phyloP scores from a whole-genome alignment of 1,140 invertebrate genomes.

The Whitmania pigra region DNA sequence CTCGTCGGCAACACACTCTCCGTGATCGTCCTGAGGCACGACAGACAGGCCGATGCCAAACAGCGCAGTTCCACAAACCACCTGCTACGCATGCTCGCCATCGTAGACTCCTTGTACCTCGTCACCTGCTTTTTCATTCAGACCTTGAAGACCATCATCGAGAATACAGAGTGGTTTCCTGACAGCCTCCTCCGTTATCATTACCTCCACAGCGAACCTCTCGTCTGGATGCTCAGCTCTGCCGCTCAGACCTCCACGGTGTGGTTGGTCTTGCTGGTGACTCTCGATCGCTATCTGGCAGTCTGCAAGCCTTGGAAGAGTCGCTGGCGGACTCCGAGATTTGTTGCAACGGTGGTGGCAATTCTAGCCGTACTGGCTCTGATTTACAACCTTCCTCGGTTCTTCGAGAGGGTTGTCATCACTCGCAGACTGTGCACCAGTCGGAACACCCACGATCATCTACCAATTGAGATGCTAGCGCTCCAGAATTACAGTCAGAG shows the following conservation, averaged over 20 bases:
- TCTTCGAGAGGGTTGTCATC: constrained; percentile 22
- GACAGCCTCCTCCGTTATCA: neutral
- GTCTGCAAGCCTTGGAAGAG: constrained; percentile 22
- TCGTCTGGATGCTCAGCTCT: constrained; percentile 20
- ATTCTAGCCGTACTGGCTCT: constrained; percentile 17
- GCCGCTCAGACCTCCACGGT: constrained; percentile 23
- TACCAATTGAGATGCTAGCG: no score
- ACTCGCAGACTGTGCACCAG: neutral
- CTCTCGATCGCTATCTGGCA: constrained; percentile 22
- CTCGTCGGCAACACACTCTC: constrained; percentile 24
- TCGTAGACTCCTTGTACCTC: constrained; percentile 23
- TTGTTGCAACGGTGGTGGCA: constrained; percentile 10
- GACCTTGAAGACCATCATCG: constrained; percentile 16
- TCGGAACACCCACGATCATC: no score
- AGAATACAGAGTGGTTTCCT: constrained; percentile 21
- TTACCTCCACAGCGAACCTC: constrained; percentile 20
- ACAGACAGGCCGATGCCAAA: constrained; percentile 15
- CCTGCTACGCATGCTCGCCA: constrained; percentile 22
- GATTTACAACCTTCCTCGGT: constrained; percentile 23
- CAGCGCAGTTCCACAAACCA: constrained; percentile 20
- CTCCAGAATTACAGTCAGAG: no score
- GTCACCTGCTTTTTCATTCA: constrained; percentile 25
- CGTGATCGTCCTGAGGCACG: constrained; percentile 22
- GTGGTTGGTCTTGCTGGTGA: constrained; percentile 24
- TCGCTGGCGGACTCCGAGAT: constrained; percentile 14